Percentiles rank a stretch among this genome's conserved stretches.
phyloP scores from a whole-genome alignment of 2,888 invertebrate species.

The Orthonevra nobilis region DNA sequence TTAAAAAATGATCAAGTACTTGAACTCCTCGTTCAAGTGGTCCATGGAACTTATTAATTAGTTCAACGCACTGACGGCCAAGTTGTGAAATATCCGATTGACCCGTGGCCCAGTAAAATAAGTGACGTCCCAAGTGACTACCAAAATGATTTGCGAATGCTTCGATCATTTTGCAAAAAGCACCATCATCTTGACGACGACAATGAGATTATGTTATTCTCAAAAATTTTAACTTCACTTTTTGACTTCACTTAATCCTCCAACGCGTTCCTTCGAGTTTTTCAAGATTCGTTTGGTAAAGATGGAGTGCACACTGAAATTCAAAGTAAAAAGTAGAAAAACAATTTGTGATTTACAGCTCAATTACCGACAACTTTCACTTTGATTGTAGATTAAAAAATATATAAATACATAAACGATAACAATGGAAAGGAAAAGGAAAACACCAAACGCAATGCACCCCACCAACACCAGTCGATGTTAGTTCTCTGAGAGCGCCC shows the following conservation, averaged over 20 bases:
- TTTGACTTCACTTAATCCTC: neutral
- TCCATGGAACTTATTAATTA: constrained; percentile 80
- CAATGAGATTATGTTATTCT: neutral
- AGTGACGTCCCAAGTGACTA: constrained; percentile 82
- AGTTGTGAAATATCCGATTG: constrained; percentile 83
- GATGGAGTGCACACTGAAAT: constrained; percentile 10
- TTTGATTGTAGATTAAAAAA: constrained; percentile 23
- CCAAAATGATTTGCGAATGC: constrained; percentile 79
- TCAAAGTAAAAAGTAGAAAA: constrained; percentile 8
- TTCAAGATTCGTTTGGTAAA: neutral
- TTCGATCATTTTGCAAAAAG: constrained; percentile 78
- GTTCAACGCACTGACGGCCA: constrained; percentile 84
- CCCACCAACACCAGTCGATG: constrained; percentile 4
- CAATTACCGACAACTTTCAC: constrained; percentile 44
- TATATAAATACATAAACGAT: constrained; percentile 42
- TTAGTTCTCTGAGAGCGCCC: constrained; percentile 28
- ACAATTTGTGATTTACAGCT: neutral
- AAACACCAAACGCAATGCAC: constrained; percentile 27
- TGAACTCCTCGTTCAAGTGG: constrained; percentile 80
- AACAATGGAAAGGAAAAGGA: constrained; percentile 47
- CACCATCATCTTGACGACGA: constrained; percentile 51
- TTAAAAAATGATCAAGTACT: constrained; percentile 86
- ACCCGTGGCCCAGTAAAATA: constrained; percentile 84
- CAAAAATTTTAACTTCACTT: neutral
- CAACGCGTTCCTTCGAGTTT: neutral